Evolutionary conservation across 2,113 vertebrate species (phyloP), one percentile per base, ranked within the genome.

Genomic region (Osmerus eperlanus): DNA sequence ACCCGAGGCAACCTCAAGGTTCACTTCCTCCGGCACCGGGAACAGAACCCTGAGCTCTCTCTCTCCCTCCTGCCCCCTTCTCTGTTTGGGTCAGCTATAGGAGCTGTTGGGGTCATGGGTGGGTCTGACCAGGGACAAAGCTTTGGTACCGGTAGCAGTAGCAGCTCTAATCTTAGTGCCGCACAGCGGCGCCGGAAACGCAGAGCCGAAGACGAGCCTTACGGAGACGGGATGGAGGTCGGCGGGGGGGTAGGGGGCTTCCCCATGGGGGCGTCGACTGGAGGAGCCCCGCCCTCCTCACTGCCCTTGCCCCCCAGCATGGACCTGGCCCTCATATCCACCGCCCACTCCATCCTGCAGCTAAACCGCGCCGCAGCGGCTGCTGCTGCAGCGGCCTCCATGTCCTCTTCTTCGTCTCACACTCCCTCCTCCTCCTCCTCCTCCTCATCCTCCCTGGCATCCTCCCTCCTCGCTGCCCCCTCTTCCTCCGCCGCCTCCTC

Each of bases 1-100:
- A 97, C 95, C 6, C 87, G 95, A 0, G 96, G 96, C 21, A 97
- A 97, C 85, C 92, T 97, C 15, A 97, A 97, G 81, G 95, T 97
- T 6, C 96, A 97, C 71, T 97, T 96, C 76, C 92, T 97, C 56
- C 93, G 95, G 2, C 96, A 97, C 70, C 92, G 95, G 1, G 95
- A 97, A 75, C 95, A 95, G 78, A 95, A 95, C 73, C 96, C 95
- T 0, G 95, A 96, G 18, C 93, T 97, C 28, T 95, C 95, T 19
- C 95, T 97, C 84, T 96, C 96, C 63, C 95, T 95, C 16, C 91
- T 96, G 63, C 95, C 95, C n/a, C 91, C 91, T 12, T 92, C 91
- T 71, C 80, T 93, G 63, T 92, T 86, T 77, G 89, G 89, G 21
- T 74, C 89, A 29, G 80, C 85, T 25, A 74, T 90, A 66, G 84